Base-by-base conservation (phyloP, 2,113 vertebrate species). In the Notarius quadriscutis region DNA sequence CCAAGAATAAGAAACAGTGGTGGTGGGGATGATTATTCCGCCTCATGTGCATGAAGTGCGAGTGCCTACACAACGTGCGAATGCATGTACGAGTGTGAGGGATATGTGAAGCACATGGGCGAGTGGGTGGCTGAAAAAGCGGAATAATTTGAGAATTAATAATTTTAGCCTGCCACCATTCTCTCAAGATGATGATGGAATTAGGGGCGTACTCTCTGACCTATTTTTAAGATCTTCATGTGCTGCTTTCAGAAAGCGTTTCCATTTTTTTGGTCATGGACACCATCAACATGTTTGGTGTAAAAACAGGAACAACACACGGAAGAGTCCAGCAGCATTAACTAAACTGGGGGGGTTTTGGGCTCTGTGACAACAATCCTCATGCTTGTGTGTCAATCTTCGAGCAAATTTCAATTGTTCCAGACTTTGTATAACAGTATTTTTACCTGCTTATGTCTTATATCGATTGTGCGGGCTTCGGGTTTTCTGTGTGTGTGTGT, bases 11-110 rank as follows among this genome's bases (percentile, higher is more conserved):
- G 84, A 25, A 80, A 55, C 50, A 18, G 58, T 14, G 25, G 5
- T 20, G 62, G 57, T 80, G 86, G 58, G 86, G 88, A 90, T 92
- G 88, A 90, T 92, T 90, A 92, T 88, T 89, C 88, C 74, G 41
- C 72, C 72, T 80, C 85, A 87, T 89, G 84, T 63, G 77, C 57
- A 53, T 83, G 41, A 62, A 53, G 86, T 58, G 84, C 65, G 60
- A 65, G 79, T 22, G 77, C 71, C 65, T 65, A 83, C 50, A 67
- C 27, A 83, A 17, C 9, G 48, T 71, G 25, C 72, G 81, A 41
- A 72, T 74, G n/a, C 30, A 58, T 72, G 34, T 63, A 72, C 18
- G 9, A 11, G 75, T 20, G 78, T 69, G 72, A 69, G 51, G 87
- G 30, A 48, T 51, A 51, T 83, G 48, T 67, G 30, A 67, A 62